Evolutionary conservation across 1,140 invertebrate species (phyloP).

Genomic region (Bombus picipes): DNA sequence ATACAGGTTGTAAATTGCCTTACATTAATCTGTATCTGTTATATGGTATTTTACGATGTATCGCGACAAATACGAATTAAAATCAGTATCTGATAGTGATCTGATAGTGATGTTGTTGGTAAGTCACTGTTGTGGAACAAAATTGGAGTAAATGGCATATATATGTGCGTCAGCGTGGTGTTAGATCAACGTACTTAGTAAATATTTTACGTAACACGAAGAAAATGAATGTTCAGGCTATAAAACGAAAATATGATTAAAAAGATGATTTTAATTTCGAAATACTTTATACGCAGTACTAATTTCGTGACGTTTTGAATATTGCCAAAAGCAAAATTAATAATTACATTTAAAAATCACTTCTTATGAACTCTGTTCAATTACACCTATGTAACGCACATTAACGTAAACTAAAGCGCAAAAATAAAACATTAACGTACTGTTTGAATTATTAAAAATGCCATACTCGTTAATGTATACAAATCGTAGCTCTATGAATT

Average conservation of each 20-base stretch:
- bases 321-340: background rate
- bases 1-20: too few species aligned
- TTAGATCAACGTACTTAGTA: background rate
- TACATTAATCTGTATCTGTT: background rate
- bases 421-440: too few species aligned
- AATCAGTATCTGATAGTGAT: background rate
- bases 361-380: background rate
- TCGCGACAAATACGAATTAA: background rate
- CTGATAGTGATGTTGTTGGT: background rate
- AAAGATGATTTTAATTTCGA: background rate
- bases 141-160: background rate
- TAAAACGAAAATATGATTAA: background rate
- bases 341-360: background rate
- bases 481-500: background rate
- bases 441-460: background rate
- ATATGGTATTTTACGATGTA: too few species aligned
- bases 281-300: background rate
- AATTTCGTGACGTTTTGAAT: background rate
- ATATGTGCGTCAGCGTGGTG: background rate
- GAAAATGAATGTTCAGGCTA: background rate
- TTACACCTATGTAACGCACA: background rate
- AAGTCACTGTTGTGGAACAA: background rate
- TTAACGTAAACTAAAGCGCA: too few species aligned
- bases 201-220: background rate
- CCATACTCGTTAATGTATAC: too few species aligned